Percentiles rank a stretch among this genome's conserved stretches.
Conservation (phyloP, 2,888 invertebrate species). For the Galeopsomyia nigrocyanea region DNA sequence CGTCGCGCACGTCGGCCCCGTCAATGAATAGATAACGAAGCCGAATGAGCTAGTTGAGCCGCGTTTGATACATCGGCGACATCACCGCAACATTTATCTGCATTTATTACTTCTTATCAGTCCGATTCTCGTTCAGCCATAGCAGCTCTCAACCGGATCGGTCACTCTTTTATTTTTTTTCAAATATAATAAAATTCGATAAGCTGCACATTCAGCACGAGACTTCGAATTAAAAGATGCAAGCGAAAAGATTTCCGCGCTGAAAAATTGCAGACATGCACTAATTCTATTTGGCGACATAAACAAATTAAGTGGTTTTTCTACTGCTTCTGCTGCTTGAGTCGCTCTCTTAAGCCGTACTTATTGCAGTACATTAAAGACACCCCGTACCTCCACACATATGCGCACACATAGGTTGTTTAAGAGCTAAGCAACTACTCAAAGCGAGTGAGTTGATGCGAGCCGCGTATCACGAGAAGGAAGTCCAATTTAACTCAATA, state of each 20-base stretch:
- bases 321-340: constrained; percentile 6
- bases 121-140: constrained; percentile 58
- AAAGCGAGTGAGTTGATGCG: constrained; percentile 68
- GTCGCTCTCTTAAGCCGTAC: constrained; percentile 40
- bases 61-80: constrained; percentile 62
- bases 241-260: neutral
- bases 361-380: constrained; percentile 62
- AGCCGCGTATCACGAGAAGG: constrained; percentile 69
- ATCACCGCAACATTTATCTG: constrained; percentile 67
- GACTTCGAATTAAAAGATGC: neutral
- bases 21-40: constrained; percentile 68
- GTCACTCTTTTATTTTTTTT: neutral
- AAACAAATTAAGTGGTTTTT: constrained; percentile 41
- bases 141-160: constrained; percentile 45
- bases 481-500: constrained; percentile 70
- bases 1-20: constrained; percentile 63
- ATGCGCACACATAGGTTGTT: constrained; percentile 63
- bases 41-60: constrained; percentile 66
- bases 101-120: constrained; percentile 67
- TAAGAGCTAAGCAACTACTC: constrained; percentile 67
- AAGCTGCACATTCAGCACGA: neutral
- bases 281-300: constrained; percentile 35
- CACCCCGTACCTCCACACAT: constrained; percentile 62
- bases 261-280: constrained; percentile 3
- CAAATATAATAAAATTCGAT: too few relatives aligned